These are phyloP conservation scores for Lamellibrachia columna DNA, from an alignment of 2,888 invertebrate species.

Conservation along the genomic window DNA sequence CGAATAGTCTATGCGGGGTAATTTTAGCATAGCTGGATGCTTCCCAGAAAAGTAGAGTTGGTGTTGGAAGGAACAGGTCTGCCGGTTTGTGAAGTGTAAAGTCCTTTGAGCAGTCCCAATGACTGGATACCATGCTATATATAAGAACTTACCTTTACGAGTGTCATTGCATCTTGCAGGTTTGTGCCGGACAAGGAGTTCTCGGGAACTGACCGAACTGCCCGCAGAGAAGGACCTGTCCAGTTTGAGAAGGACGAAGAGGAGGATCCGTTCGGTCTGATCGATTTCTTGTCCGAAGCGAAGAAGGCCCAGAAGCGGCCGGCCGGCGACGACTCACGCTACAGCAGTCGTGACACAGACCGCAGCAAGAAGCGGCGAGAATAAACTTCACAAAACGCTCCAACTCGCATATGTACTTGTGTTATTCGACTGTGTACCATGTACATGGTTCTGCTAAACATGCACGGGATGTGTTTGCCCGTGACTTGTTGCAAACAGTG, in stretches of 20 bases:
- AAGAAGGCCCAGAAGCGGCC: slow-evolving; percentile 71
- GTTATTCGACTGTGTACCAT: neutral
- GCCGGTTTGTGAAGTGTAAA: too few relatives aligned
- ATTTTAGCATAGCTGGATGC: too few relatives aligned
- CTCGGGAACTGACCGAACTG: slow-evolving; percentile 82
- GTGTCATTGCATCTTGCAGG: slow-evolving; percentile 67
- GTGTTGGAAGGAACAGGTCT: too few relatives aligned
- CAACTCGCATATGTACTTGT: neutral
- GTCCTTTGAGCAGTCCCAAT: too few relatives aligned
- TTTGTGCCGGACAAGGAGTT: slow-evolving; percentile 99
- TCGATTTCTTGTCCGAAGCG: slow-evolving; percentile 97
- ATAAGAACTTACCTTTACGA: neutral
- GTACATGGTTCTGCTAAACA: neutral
- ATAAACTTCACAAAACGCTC: slow-evolving; percentile 35
- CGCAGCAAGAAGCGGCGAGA: slow-evolving; percentile 54
- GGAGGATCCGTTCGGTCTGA: slow-evolving; percentile 96
- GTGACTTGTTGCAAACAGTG: neutral
- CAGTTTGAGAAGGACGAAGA: slow-evolving; percentile 81
- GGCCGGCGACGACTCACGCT: slow-evolving; percentile 54
- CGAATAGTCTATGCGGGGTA: too few relatives aligned
- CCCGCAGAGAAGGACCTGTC: slow-evolving; percentile 75
- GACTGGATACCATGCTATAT: too few relatives aligned
- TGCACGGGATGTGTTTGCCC: neutral
- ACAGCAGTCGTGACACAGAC: slow-evolving; percentile 55
- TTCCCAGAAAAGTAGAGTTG: too few relatives aligned